Evolutionary conservation across 2,797 vertebrate genomes (phyloP).

Genomic region (Acrocephalus scirpaceus): DNA sequence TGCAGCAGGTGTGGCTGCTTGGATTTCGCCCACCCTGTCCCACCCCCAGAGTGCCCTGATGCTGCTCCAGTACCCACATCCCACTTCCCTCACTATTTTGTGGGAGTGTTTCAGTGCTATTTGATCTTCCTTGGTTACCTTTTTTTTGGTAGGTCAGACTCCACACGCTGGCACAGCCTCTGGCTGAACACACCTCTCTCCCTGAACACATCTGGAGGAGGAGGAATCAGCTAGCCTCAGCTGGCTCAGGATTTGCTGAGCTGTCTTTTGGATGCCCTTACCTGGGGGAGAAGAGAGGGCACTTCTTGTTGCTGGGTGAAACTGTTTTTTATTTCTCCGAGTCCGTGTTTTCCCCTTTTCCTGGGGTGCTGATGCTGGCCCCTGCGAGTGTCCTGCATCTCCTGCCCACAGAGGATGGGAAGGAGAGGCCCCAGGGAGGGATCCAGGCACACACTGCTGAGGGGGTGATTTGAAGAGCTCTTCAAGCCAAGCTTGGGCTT

Average conservation of each 20-base stretch:
- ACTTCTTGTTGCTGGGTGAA: not conserved
- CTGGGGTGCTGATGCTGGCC: not conserved
- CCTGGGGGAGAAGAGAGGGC: not conserved
- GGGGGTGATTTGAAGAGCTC: not conserved
- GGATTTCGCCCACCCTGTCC: not conserved
- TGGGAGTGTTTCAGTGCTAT: not conserved
- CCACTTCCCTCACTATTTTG: not conserved
- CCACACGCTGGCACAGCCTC: not conserved
- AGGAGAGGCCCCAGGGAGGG: not conserved
- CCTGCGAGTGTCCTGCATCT: rapidly evolving
- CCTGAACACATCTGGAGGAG: not conserved
- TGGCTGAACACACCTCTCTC: not conserved
- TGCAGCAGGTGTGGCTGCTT: not conserved
- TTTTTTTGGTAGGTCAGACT: not conserved
- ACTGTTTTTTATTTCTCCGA: not conserved
- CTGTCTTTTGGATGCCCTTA: not conserved
- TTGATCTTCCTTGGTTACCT: not conserved
- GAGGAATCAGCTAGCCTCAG: not conserved
- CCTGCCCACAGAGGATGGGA: not conserved
- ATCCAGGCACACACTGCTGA: not conserved
- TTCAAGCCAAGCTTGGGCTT: not conserved
- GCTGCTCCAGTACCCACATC: not conserved
- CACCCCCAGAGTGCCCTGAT: not conserved
- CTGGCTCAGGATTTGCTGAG: not conserved
- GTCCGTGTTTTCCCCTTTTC: not conserved